Percentiles rank a stretch among this genome's conserved stretches.
Conservation (phyloP, 2,888 invertebrate genomes). For the Brachyopa scutellaris region DNA sequence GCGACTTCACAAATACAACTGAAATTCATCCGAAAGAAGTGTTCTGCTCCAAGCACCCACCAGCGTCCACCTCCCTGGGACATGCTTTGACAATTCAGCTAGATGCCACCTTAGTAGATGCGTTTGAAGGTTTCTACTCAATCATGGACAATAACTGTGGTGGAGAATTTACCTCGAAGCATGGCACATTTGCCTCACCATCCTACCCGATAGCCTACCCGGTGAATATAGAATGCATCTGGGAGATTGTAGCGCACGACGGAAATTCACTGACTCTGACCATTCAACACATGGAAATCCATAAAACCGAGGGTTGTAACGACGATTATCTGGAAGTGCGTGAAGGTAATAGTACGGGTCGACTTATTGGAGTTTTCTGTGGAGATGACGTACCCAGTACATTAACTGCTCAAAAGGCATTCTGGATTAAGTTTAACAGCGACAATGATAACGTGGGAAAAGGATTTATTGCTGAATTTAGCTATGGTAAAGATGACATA, state of each 20-base stretch:
- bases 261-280: slow-evolving; percentile 88
- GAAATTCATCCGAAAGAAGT: slow-evolving; percentile 78
- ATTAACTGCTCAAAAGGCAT: slow-evolving; percentile 83
- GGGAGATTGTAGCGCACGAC: slow-evolving; percentile 86
- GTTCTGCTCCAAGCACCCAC: slow-evolving; percentile 85
- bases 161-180: slow-evolving; percentile 84
- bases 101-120: slow-evolving; percentile 74
- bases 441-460: slow-evolving; percentile 83
- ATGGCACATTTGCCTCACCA: slow-evolving; percentile 87
- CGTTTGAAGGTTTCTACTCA: slow-evolving; percentile 82
- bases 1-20: slow-evolving; percentile 79
- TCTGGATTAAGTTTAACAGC: slow-evolving; percentile 91
- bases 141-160: slow-evolving; percentile 85
- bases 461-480: slow-evolving; percentile 91
- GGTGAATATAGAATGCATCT: slow-evolving; percentile 87
- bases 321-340: slow-evolving; percentile 94
- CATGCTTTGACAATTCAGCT: slow-evolving; percentile 84
- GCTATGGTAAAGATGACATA: no score
- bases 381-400: slow-evolving; percentile 85
- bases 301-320: slow-evolving; percentile 88
- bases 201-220: slow-evolving; percentile 88
- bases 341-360: slow-evolving; percentile 85
- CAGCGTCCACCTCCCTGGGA: slow-evolving; percentile 87
- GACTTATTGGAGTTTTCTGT: slow-evolving; percentile 88
- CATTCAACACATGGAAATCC: slow-evolving; percentile 87